Conservation (phyloP, 2,797 vertebrate species). For the Holocentrus rufus region DNA sequence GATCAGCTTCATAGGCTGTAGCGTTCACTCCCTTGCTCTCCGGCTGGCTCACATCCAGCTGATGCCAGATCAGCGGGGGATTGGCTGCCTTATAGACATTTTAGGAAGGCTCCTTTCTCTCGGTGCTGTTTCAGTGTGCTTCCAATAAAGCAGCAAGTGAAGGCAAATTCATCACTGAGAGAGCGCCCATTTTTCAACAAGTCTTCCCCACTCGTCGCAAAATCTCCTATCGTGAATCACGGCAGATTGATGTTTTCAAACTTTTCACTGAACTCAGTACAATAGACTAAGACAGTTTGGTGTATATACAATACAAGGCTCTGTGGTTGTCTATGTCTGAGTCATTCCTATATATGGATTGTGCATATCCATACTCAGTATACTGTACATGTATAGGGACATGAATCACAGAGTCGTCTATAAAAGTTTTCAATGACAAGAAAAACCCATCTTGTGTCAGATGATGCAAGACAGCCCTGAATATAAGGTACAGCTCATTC, state of each 20-base stretch:
- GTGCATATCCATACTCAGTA: not conserved
- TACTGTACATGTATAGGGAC: not conserved
- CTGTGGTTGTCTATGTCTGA: not conserved
- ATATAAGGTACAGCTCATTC: conserved; percentile 20
- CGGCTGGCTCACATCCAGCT: conserved; percentile 47
- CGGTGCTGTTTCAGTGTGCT: conserved; percentile 40
- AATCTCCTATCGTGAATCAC: not conserved
- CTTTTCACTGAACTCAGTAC: not conserved
- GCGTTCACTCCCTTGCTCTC: conserved; percentile 20
- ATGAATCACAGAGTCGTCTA: not conserved
- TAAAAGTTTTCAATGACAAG: not conserved
- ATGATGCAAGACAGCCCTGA: not conserved
- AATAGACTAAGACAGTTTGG: not conserved
- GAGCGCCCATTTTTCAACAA: conserved; percentile 12
- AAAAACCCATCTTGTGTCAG: conserved; percentile 13
- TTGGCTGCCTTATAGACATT: conserved; percentile 53
- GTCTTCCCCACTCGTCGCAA: not conserved
- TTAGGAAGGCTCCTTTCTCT: conserved; percentile 34
- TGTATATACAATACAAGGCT: not conserved
- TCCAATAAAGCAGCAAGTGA: conserved; percentile 46
- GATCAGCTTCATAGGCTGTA: conserved; percentile 5
- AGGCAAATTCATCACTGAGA: conserved; percentile 53
- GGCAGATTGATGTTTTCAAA: conserved; percentile 11
- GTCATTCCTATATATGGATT: not conserved
- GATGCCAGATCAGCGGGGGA: conserved; percentile 44